Evolutionary conservation across 2,113 vertebrate species (phyloP).

Genomic region (Agapornis roseicollis): DNA sequence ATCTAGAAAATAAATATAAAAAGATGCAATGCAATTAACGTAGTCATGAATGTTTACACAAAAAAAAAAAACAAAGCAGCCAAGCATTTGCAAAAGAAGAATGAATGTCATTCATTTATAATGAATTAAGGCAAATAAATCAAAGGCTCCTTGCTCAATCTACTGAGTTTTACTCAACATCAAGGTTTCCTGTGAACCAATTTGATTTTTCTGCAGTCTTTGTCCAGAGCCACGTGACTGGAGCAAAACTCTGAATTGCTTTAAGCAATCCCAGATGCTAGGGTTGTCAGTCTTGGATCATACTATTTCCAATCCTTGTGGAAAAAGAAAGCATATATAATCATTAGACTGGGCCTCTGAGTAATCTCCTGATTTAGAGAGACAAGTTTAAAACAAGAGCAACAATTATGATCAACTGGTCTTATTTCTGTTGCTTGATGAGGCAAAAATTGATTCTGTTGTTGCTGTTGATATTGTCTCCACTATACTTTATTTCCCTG

Average conservation of each 20-base stretch:
- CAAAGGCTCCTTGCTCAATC: conserved; percentile 20
- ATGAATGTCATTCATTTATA: conserved; percentile 48
- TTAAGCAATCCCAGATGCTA: conserved; percentile 77
- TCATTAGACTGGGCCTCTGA: conserved; percentile 7
- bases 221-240: conserved; percentile 65
- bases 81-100: conserved; percentile 29
- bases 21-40: conserved; percentile 45
- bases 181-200: conserved; percentile 31
- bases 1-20: conserved; percentile 39
- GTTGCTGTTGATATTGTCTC: not conserved
- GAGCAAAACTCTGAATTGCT: conserved; percentile 66
- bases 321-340: conserved; percentile 61
- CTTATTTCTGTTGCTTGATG: not conserved
- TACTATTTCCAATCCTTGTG: conserved; percentile 50
- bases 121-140: not conserved
- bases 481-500: not conserved
- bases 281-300: conserved; percentile 64
- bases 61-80: conserved; percentile 47
- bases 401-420: not conserved
- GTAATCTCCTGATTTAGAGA: not conserved
- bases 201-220: conserved; percentile 61
- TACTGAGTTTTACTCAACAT: conserved; percentile 17
- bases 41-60: conserved; percentile 28
- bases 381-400: not conserved
- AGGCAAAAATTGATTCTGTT: not conserved